Conservation (phyloP, 2,888 invertebrate genomes). For the Caenorhabditis sp. region DNA sequence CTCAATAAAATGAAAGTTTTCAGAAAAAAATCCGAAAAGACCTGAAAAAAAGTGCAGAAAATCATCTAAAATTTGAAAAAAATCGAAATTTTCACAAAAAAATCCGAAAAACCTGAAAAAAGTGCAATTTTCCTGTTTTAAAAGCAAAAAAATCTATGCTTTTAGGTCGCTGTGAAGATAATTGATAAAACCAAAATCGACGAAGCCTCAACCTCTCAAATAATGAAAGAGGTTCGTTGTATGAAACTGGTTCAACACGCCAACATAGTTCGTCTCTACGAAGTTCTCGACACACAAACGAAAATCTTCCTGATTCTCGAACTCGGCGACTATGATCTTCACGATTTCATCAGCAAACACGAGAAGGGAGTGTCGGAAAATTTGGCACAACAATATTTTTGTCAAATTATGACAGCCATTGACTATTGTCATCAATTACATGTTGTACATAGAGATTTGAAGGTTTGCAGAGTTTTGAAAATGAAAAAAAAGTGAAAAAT, state of each 20-base stretch:
- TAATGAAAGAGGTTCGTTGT: slow-evolving; percentile 87
- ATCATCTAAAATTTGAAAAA: neutral
- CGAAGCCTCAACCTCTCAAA: slow-evolving; percentile 90
- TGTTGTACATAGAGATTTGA: slow-evolving; percentile 89
- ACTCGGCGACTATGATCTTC: slow-evolving; percentile 96
- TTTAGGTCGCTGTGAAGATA: slow-evolving; percentile 77
- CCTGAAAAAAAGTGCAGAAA: too few relatives aligned
- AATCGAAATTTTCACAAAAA: neutral
- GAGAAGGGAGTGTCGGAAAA: slow-evolving; percentile 79
- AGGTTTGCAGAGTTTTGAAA: too few relatives aligned
- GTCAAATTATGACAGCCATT: slow-evolving; percentile 94
- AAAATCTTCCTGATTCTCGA: slow-evolving; percentile 87
- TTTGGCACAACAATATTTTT: slow-evolving; percentile 83
- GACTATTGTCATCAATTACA: slow-evolving; percentile 93
- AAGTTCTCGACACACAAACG: slow-evolving; percentile 96
- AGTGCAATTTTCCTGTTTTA: neutral
- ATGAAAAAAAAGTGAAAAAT: too few relatives aligned
- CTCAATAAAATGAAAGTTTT: neutral
- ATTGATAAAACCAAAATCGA: slow-evolving; percentile 98
- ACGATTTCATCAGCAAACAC: slow-evolving; percentile 96
- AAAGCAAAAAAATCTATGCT: neutral
- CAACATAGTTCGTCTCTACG: slow-evolving; percentile 95
- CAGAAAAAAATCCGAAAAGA: too few relatives aligned
- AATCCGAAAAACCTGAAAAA: neutral
- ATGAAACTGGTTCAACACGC: slow-evolving; percentile 99